Evolutionary conservation across 2,888 invertebrate species (phyloP).

Genomic region (Apamea sordens): DNA sequence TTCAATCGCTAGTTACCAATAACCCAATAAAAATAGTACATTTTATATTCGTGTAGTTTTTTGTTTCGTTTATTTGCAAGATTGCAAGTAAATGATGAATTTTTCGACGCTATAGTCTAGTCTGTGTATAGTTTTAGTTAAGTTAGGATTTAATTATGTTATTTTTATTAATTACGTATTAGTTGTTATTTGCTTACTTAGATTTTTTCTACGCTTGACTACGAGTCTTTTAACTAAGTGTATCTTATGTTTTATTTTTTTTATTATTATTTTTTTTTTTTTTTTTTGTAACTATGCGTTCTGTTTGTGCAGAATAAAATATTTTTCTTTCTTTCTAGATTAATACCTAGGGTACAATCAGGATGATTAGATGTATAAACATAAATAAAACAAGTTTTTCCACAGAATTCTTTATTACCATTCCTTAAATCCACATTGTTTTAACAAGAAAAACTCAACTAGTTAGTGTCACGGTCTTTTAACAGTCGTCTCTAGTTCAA

Average conservation of each 20-base stretch:
- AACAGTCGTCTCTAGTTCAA: slow-evolving; percentile 70
- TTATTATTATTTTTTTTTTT: too few species aligned
- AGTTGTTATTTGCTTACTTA: too few species aligned
- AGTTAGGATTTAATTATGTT: too few species aligned
- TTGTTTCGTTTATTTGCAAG: background rate
- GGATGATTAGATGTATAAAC: background rate
- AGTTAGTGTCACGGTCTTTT: slow-evolving; percentile 51
- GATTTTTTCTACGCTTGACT: too few species aligned
- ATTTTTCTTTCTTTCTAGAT: too few species aligned
- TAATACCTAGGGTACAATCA: background rate
- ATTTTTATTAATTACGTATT: too few species aligned
- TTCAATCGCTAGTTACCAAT: background rate
- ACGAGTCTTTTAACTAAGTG: too few species aligned
- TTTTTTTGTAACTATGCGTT: too few species aligned
- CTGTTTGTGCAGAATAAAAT: too few species aligned
- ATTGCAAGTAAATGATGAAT: background rate
- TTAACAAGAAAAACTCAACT: slow-evolving; percentile 57
- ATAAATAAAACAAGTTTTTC: background rate
- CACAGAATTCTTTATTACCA: background rate
- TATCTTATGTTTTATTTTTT: too few species aligned
- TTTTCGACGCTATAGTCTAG: too few species aligned
- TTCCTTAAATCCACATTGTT: slow-evolving; percentile 29
- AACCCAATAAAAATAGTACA: background rate
- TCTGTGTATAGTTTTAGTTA: too few species aligned
- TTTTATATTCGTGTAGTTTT: background rate